phyloP scores from a whole-genome alignment of 2,797 vertebrate genomes.

The Schizothorax lantsangensis region DNA sequence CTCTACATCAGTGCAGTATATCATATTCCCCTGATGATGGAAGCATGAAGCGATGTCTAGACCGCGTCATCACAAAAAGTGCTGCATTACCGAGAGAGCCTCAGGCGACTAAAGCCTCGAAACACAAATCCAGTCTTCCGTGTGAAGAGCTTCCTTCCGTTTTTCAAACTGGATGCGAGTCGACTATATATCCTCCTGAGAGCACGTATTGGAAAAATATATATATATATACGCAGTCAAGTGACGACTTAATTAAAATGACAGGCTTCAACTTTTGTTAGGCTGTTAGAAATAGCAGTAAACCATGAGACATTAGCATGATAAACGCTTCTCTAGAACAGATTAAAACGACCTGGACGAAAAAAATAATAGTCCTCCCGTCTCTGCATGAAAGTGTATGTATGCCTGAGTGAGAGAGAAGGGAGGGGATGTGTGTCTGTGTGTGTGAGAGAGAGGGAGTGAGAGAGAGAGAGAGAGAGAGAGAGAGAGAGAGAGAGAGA shows the following conservation, averaged over 20 bases:
- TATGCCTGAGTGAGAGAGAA: conserved; percentile 21
- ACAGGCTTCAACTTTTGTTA: conserved; percentile 31
- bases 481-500: conserved; percentile 25
- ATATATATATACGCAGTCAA: conserved; percentile 19
- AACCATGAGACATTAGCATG: conserved; percentile 4
- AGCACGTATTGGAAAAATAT: not conserved
- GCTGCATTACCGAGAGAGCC: conserved; percentile 53
- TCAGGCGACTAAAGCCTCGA: conserved; percentile 33
- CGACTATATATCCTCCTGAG: conserved; percentile 11
- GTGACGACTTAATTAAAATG: conserved; percentile 6
- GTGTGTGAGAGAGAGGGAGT: too few relatives aligned
- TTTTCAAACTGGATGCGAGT: not conserved
- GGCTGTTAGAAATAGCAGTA: conserved; percentile 2
- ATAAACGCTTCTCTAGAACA: not conserved
- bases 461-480: not conserved
- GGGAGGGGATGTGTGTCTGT: conserved; percentile 4
- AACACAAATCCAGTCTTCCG: conserved; percentile 20
- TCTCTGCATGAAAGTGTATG: conserved; percentile 38
- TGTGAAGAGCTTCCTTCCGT: not conserved
- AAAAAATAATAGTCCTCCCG: conserved; percentile 12
- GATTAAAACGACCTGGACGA: conserved; percentile 28
- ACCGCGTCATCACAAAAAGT: conserved; percentile 50
- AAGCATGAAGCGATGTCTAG: conserved; percentile 1
- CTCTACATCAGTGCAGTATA: not conserved
- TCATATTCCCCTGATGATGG: not conserved